A percentile compares a stretch with the other conserved stretches of the same genome.
Evolutionary conservation across 2,888 invertebrate species (phyloP).

Genomic region (Aporophyla lueneburgensis): DNA sequence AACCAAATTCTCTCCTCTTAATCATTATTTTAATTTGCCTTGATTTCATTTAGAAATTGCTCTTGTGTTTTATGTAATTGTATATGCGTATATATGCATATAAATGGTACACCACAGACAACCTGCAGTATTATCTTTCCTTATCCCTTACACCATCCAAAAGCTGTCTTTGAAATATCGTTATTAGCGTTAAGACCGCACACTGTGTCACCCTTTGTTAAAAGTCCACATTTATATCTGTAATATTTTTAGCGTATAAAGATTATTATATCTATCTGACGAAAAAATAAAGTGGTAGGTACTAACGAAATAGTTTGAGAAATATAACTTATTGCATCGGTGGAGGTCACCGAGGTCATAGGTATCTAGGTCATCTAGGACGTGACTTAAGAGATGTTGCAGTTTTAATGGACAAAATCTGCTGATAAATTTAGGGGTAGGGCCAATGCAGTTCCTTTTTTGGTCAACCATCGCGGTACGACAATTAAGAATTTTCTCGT

Average conservation of each 20-base stretch:
- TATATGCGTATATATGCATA: too few relatives aligned
- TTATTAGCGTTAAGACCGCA: background rate
- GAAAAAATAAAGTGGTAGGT: background rate
- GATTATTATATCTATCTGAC: background rate
- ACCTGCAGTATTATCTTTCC: background rate
- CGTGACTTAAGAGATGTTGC: background rate
- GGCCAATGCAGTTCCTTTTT: background rate
- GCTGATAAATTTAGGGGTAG: background rate
- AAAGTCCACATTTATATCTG: too few relatives aligned
- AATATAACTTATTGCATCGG: background rate
- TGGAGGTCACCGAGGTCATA: conserved; percentile 1
- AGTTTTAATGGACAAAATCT: background rate
- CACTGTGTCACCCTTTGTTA: background rate
- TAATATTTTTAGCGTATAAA: too few relatives aligned
- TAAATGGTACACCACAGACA: background rate
- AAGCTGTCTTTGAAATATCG: background rate
- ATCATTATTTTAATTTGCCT: too few relatives aligned
- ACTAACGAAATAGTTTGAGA: background rate
- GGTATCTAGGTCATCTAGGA: conserved; percentile 24
- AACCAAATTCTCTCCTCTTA: too few relatives aligned
- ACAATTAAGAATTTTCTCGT: background rate
- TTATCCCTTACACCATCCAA: background rate
- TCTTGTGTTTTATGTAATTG: too few relatives aligned
- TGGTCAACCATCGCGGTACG: too few relatives aligned
- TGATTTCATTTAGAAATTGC: too few relatives aligned